Conservation (phyloP, 2,113 vertebrate species). For the Theristicus caerulescens region DNA sequence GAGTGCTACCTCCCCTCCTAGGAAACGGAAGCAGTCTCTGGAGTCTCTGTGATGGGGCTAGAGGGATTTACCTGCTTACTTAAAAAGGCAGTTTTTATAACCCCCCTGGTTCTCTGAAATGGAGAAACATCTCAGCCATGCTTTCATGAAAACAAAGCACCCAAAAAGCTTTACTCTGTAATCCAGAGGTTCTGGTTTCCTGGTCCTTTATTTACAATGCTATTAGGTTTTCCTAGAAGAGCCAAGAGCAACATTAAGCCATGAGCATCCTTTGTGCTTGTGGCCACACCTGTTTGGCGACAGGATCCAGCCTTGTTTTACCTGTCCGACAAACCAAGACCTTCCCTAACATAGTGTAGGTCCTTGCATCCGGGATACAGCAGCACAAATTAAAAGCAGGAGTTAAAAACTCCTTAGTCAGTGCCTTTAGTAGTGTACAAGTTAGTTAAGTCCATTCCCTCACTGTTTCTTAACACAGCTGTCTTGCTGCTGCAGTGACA, state of each 20-base stretch:
- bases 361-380: background rate
- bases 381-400: background rate
- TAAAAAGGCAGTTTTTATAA: background rate
- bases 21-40: background rate
- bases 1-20: background rate
- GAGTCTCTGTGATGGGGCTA: background rate
- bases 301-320: background rate
- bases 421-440: background rate
- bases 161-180: background rate
- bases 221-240: background rate
- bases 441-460: background rate
- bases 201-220: background rate
- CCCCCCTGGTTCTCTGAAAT: background rate
- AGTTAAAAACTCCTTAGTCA: background rate
- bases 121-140: background rate
- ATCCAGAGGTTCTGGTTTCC: background rate
- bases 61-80: background rate
- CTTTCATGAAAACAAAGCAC: background rate
- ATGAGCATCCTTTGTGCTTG: background rate
- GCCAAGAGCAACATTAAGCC: background rate
- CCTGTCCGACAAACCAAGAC: background rate
- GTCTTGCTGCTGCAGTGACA: background rate
- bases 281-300: background rate
- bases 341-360: background rate
- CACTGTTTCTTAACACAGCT: background rate